phyloP scores from a whole-genome alignment of 1,140 invertebrate species.

The Tetragnatha versicolor region DNA sequence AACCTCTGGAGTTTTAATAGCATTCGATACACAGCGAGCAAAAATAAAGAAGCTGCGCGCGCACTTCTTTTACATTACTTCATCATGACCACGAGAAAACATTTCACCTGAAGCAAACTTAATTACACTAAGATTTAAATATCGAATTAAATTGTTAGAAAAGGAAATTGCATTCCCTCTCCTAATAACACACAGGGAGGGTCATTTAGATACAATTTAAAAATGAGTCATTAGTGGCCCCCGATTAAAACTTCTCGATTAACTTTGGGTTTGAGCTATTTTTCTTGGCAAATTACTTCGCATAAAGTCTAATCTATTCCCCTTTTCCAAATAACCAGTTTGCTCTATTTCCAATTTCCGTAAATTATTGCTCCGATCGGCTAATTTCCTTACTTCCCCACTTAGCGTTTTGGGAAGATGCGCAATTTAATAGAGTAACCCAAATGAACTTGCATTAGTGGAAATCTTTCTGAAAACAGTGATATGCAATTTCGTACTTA shows the following conservation, averaged over 20 bases:
- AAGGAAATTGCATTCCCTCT: slow-evolving; percentile 42
- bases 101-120: slow-evolving; percentile 17
- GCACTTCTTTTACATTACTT: not conserved
- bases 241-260: slow-evolving; percentile 50
- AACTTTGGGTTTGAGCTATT: slow-evolving; percentile 25
- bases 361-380: slow-evolving; percentile 31
- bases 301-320: slow-evolving; percentile 35
- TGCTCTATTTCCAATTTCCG: slow-evolving; percentile 23
- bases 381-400: slow-evolving; percentile 14
- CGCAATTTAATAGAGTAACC: not conserved
- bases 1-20: no score
- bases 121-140: slow-evolving; percentile 47
- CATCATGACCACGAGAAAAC: slow-evolving; percentile 12
- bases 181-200: slow-evolving; percentile 25
- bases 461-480: no score
- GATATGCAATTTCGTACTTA: no score
- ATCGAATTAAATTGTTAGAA: slow-evolving; percentile 46
- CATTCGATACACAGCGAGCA: not conserved
- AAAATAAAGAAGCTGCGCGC: not conserved
- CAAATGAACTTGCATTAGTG: slow-evolving; percentile 16
- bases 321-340: not conserved
- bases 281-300: slow-evolving; percentile 47
- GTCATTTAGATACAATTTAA: slow-evolving; percentile 50
- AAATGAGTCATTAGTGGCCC: slow-evolving; percentile 41
- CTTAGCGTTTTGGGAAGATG: not conserved